phyloP scores from a whole-genome alignment of 64 coral and sea anemone species.

The Astreopora myriophthalma region DNA sequence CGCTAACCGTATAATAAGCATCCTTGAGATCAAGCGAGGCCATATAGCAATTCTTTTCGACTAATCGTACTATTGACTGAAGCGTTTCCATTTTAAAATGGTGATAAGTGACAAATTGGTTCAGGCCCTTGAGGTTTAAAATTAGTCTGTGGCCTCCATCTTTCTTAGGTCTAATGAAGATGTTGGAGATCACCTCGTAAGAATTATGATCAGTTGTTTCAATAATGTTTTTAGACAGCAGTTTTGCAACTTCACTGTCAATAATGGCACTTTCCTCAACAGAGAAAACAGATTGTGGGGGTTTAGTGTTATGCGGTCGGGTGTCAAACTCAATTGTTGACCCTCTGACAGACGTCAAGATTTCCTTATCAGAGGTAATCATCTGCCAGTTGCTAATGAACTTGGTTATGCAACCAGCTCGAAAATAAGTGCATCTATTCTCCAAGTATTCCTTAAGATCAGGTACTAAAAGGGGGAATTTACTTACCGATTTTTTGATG shows the following conservation, averaged over 20 bases:
- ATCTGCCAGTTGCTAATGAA: not conserved
- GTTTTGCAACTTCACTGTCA: conserved; percentile 44
- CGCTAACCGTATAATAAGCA: too few relatives aligned
- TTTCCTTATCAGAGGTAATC: conserved; percentile 24
- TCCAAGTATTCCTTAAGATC: not conserved
- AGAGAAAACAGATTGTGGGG: not conserved
- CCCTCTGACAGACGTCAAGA: conserved; percentile 6
- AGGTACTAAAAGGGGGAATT: not conserved
- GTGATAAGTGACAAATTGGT: too few relatives aligned
- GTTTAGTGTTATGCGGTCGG: not conserved
- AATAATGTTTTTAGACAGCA: conserved; percentile 31
- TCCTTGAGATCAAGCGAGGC: too few relatives aligned
- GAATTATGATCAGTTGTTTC: conserved; percentile 8
- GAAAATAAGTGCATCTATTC: not conserved
- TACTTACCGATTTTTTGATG: not conserved
- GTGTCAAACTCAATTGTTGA: not conserved
- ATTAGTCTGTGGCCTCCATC: conserved; percentile 15
- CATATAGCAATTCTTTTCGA: too few relatives aligned
- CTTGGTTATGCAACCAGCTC: not conserved
- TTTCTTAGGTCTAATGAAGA: conserved; percentile 35
- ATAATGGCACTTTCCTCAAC: conserved; percentile 34
- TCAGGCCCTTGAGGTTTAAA: not conserved
- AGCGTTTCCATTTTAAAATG: too few relatives aligned
- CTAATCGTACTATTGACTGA: too few relatives aligned
- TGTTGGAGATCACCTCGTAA: conserved; percentile 25